These are phyloP conservation scores for Elanoides forficatus DNA, from an alignment of 2,113 vertebrate genomes.

Conservation along the genomic window DNA sequence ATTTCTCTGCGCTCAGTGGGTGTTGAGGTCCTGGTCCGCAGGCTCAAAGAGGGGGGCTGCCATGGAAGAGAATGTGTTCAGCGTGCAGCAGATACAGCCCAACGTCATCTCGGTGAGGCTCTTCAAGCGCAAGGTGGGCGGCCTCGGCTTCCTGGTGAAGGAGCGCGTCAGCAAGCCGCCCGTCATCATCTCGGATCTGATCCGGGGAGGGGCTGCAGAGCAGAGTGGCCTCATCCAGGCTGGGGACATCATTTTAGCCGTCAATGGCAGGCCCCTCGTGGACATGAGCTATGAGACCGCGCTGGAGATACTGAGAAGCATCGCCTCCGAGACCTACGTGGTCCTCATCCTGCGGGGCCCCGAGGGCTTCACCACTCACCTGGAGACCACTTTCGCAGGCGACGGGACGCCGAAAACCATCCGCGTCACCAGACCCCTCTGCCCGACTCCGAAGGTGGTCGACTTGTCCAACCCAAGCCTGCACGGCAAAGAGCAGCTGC, in stretches of 20 bases:
- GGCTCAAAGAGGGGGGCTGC: neutral
- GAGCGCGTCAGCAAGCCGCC: slow-evolving; percentile 92
- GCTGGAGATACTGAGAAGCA: slow-evolving; percentile 88
- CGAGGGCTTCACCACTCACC: slow-evolving; percentile 93
- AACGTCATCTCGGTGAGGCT: slow-evolving; percentile 97
- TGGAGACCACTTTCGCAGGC: slow-evolving; percentile 91
- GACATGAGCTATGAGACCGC: slow-evolving; percentile 90
- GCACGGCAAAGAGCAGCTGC: slow-evolving; percentile 77
- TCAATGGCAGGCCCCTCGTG: slow-evolving; percentile 92
- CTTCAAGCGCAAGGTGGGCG: slow-evolving; percentile 93
- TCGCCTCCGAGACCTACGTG: slow-evolving; percentile 90
- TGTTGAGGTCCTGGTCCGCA: neutral
- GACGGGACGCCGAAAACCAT: slow-evolving; percentile 92
- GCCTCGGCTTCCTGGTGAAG: slow-evolving; percentile 95
- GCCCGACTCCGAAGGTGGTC: slow-evolving; percentile 64
- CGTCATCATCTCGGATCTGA: slow-evolving; percentile 93
- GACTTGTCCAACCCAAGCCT: slow-evolving; percentile 76
- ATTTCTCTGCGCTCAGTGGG: neutral
- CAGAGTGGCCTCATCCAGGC: slow-evolving; percentile 96
- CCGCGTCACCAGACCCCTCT: slow-evolving; percentile 86
- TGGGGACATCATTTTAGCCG: slow-evolving; percentile 92
- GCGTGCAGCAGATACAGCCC: slow-evolving; percentile 94
- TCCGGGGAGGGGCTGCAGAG: slow-evolving; percentile 91
- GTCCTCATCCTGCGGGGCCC: slow-evolving; percentile 93
- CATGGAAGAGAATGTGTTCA: slow-evolving; percentile 90